These are phyloP conservation scores for Agrypnus murinus DNA, from an alignment of 2,888 invertebrate species.

Conservation along the genomic window DNA sequence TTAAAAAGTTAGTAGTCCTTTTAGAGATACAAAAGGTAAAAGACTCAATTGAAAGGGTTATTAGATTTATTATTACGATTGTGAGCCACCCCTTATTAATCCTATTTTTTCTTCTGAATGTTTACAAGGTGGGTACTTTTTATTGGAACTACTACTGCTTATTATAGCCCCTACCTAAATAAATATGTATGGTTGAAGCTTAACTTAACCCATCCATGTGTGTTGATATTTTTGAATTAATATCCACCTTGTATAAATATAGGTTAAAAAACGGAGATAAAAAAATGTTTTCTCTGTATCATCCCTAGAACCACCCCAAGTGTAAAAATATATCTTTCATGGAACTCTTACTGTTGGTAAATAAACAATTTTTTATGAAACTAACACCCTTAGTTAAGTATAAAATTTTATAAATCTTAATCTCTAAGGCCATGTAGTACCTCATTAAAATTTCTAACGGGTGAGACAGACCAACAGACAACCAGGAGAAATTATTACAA, in stretches of 20 bases:
- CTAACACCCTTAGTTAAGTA: too few relatives aligned
- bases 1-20: too few relatives aligned
- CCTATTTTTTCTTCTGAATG: conserved; percentile 6
- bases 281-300: conserved; percentile 5
- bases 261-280: conserved; percentile 8
- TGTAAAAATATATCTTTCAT: conserved; percentile 12
- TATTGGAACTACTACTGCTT: conserved; percentile 9
- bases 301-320: conserved; percentile 2
- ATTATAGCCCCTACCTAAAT: conserved; percentile 28
- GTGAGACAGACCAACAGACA: too few relatives aligned
- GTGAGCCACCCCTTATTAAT: conserved; percentile 15
- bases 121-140: conserved; percentile 22
- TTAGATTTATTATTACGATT: too few relatives aligned
- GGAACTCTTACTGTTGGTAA: too few relatives aligned
- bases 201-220: conserved; percentile 14
- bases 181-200: conserved; percentile 2
- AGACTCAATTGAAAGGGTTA: too few relatives aligned
- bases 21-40: too few relatives aligned
- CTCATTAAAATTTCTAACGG: too few relatives aligned
- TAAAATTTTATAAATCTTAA: too few relatives aligned
- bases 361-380: too few relatives aligned
- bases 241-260: conserved; percentile 30
- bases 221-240: conserved; percentile 29
- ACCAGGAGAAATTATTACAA: too few relatives aligned
- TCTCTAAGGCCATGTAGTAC: too few relatives aligned